Evolutionary conservation across 2,797 vertebrate genomes (phyloP), one percentile per base, ranked within the genome.

Genomic region (Thunnus albacares): DNA sequence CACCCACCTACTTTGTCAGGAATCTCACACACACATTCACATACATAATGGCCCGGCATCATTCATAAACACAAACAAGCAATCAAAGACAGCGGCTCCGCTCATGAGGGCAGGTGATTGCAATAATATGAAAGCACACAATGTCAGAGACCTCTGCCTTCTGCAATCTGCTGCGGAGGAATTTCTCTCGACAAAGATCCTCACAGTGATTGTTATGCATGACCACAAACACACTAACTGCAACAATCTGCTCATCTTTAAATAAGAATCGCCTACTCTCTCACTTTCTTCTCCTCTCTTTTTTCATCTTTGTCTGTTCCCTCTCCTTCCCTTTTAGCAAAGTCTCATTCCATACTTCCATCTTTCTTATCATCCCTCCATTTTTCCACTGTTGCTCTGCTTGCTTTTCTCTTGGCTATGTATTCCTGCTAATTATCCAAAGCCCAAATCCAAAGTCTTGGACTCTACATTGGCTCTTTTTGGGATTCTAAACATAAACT

Each of bases 341-440:
- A 47, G n/a, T 35, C 24, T 49, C 15, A 17, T 49, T 17, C 45
- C 45, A 2, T 17, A 6, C 59, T 53, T 57, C 35, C 55, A 2
- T 35, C 71, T 33, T 18, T 30, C 35, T 49, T 57, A 66, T 68
- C 70, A 43, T 53, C 52, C 18, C 52, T 24, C 20, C 0, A 9
- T 73, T 28, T 66, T 52, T 74, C n/a, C 2, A 6, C 20, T 72
- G 30, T 53, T 56, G 49, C 26, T 78, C 53, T 71, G 64, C 57
- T 61, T 70, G 57, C 20, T 76, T 38, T 81, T 28, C 45, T 81
- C 58, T 86, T 89, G 89, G 91, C 87, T 14, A 11, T 24, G 33
- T 22, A 8, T 73, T 75, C 80, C 89, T 70, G 67, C 72, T 81
- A 57, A 91, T 92, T 89, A 87, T 81, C 62, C 67, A 30, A 61